Percentiles rank a stretch among this genome's conserved stretches.
These are phyloP conservation scores for Ramphastos sulfuratus DNA, from an alignment of 2,113 vertebrate genomes.

Conservation along the genomic window DNA sequence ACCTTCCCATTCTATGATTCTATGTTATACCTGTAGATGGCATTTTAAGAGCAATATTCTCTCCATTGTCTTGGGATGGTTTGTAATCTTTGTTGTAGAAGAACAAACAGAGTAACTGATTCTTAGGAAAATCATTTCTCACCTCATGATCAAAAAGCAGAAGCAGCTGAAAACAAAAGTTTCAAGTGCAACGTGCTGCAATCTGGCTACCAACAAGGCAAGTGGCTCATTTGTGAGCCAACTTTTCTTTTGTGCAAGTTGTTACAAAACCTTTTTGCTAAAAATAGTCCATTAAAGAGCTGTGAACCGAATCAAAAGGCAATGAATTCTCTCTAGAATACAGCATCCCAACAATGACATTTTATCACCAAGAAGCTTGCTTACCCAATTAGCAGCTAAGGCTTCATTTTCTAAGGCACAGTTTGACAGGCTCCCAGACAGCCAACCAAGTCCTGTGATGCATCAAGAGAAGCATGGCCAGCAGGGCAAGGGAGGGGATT, in stretches of 20 bases:
- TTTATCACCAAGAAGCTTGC: not conserved
- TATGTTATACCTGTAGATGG: not conserved
- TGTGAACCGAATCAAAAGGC: not conserved
- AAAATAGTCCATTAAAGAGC: not conserved
- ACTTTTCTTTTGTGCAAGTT: not conserved
- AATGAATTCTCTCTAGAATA: not conserved
- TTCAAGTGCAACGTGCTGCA: not conserved
- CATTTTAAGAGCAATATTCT: not conserved
- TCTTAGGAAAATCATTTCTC: not conserved
- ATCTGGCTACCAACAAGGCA: not conserved
- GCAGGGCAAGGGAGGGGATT: too few relatives aligned
- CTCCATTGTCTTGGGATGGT: not conserved
- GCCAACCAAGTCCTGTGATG: too few relatives aligned
- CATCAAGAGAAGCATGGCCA: too few relatives aligned
- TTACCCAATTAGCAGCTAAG: not conserved
- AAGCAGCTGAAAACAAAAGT: not conserved
- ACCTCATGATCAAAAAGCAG: not conserved
- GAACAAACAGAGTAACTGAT: not conserved
- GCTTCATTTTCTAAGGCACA: not conserved
- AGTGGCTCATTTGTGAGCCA: not conserved
- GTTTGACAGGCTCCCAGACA: not conserved
- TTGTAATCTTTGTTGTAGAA: not conserved
- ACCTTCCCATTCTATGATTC: too few relatives aligned
- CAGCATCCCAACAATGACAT: not conserved
- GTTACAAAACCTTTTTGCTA: not conserved